A percentile compares a stretch with the other conserved stretches of the same genome.
These are phyloP conservation scores for Enteromius treurensis DNA, from an alignment of 2,797 vertebrate genomes.

Conservation along the genomic window DNA sequence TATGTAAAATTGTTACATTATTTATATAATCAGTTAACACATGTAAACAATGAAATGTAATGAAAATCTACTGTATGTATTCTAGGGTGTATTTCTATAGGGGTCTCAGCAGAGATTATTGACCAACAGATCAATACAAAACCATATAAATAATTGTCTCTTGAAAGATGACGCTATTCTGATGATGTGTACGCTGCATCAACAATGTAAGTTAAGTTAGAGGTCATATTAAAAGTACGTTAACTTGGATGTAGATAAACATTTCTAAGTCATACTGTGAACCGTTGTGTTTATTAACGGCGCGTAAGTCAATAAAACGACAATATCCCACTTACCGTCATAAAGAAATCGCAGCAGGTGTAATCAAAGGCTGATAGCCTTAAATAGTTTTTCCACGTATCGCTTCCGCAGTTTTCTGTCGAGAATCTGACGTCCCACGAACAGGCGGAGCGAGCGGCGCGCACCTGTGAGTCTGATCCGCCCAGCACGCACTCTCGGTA, in stretches of 20 bases:
- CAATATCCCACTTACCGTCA: slow-evolving; percentile 33
- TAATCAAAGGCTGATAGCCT: neutral
- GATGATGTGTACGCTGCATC: neutral
- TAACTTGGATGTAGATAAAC: neutral
- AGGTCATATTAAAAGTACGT: neutral
- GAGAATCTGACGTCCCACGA: slow-evolving; percentile 19
- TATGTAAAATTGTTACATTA: neutral
- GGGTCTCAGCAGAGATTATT: too few relatives aligned
- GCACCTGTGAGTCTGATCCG: slow-evolving; percentile 4
- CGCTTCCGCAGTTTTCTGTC: slow-evolving; percentile 41
- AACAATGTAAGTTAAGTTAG: neutral
- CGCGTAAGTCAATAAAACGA: neutral
- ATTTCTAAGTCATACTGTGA: neutral
- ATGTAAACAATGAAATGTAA: neutral
- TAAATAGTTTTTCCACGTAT: slow-evolving; percentile 6
- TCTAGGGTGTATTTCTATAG: too few relatives aligned
- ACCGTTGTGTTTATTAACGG: neutral
- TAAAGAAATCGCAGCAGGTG: neutral
- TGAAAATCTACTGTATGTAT: too few relatives aligned
- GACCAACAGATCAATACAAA: neutral
- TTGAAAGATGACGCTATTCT: neutral
- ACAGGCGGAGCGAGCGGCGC: neutral
- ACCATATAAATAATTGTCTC: neutral
- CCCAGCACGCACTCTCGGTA: slow-evolving; percentile 2
- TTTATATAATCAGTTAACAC: neutral